Percentiles rank a stretch among this genome's conserved stretches.
Evolutionary conservation across 2,888 invertebrate genomes (phyloP).

Genomic region (Acheta domesticus): DNA sequence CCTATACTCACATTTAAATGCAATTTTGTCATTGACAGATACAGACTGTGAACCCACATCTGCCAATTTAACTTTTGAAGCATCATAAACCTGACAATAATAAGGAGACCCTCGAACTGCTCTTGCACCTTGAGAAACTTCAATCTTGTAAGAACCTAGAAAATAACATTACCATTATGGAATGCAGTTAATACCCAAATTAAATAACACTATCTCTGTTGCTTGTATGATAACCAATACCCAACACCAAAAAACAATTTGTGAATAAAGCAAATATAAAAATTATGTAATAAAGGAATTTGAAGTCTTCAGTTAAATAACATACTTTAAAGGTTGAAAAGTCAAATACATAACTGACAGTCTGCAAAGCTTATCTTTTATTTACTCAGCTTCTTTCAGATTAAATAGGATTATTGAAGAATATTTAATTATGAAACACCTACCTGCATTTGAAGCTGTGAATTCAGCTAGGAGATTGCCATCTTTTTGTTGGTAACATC

Average conservation of each 20-base stretch:
- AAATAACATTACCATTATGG: background rate
- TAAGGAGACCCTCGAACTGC: slow-evolving; percentile 91
- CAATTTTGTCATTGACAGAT: slow-evolving; percentile 77
- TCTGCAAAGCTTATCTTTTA: too few relatives aligned
- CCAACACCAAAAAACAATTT: too few relatives aligned
- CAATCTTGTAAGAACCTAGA: slow-evolving; percentile 58
- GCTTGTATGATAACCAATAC: too few relatives aligned
- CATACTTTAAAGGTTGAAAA: too few relatives aligned
- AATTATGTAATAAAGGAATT: too few relatives aligned
- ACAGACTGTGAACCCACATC: slow-evolving; percentile 57
- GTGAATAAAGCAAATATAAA: too few relatives aligned
- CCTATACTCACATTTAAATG: slow-evolving; percentile 65
- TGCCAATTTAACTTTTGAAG: slow-evolving; percentile 74
- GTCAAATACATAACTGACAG: too few relatives aligned
- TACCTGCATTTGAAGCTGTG: slow-evolving; percentile 72
- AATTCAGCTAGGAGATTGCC: slow-evolving; percentile 94
- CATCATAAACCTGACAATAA: slow-evolving; percentile 87
- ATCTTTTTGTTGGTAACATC: slow-evolving; percentile 94
- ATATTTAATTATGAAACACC: slow-evolving; percentile 35
- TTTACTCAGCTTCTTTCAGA: too few relatives aligned
- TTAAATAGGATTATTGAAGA: too few relatives aligned
- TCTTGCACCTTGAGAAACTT: slow-evolving; percentile 85
- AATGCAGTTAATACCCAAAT: background rate
- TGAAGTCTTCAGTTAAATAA: too few relatives aligned
- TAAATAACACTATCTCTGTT: background rate